These are phyloP conservation scores for Synergus itoensis DNA, from an alignment of 2,888 invertebrate species.

Conservation along the genomic window DNA sequence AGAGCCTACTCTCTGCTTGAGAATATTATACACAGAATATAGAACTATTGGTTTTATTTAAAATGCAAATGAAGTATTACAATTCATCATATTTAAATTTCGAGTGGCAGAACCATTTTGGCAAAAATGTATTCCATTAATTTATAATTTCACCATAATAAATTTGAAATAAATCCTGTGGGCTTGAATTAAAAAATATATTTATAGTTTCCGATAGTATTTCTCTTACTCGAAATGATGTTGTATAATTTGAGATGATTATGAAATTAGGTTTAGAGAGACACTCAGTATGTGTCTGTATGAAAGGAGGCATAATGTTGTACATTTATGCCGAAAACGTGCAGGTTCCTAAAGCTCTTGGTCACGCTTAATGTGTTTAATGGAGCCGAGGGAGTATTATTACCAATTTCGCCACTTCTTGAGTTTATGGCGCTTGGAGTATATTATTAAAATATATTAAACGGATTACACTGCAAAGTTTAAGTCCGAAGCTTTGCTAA, in stretches of 20 bases:
- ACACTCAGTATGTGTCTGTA: not conserved
- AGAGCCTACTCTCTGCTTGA: constrained; percentile 1
- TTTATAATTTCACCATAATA: too few species aligned
- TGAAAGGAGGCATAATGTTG: not conserved
- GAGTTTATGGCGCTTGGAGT: constrained; percentile 54
- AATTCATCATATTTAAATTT: not conserved
- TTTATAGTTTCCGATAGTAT: not conserved
- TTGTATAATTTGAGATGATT: not conserved
- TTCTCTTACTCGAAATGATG: not conserved
- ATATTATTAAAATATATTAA: constrained; percentile 65
- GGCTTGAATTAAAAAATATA: not conserved
- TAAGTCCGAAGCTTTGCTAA: constrained; percentile 5
- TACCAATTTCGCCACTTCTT: constrained; percentile 63
- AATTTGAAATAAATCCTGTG: too few species aligned
- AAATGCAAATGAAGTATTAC: not conserved
- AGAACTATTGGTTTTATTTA: constrained; percentile 24
- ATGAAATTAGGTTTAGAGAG: not conserved
- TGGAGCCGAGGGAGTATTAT: constrained; percentile 67
- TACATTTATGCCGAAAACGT: constrained; percentile 33
- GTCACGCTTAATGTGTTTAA: constrained; percentile 69
- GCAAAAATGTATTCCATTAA: too few species aligned
- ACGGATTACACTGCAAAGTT: not conserved
- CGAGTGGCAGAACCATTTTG: not conserved
- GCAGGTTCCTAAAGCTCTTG: constrained; percentile 59
- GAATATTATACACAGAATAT: not conserved